Conservation (phyloP, 2,888 invertebrate genomes). For the Oligia strigilis region DNA sequence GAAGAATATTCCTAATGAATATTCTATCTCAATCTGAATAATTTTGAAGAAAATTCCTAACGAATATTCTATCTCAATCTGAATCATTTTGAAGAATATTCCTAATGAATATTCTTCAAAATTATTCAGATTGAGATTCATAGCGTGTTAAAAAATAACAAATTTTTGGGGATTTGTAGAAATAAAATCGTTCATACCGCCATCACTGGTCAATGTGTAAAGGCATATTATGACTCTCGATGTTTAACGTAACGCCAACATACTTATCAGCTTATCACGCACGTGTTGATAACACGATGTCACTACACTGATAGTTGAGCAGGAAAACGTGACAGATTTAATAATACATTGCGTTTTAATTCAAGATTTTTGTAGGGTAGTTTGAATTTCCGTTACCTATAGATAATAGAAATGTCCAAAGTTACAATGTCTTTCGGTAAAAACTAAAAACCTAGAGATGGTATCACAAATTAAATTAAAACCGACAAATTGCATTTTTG, state of each 20-base stretch:
- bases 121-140: background rate
- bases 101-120: no score
- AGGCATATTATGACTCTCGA: conserved; percentile 14
- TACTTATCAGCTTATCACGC: conserved; percentile 30
- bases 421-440: background rate
- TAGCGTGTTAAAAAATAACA: no score
- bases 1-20: no score
- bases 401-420: background rate
- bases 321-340: conserved; percentile 44
- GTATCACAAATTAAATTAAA: background rate
- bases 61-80: no score
- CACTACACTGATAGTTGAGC: conserved; percentile 35
- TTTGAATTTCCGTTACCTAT: background rate
- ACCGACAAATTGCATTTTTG: no score
- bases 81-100: no score
- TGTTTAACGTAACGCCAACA: conserved; percentile 24
- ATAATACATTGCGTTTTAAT: conserved; percentile 3
- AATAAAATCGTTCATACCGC: background rate
- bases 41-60: no score
- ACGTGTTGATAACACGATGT: conserved; percentile 56
- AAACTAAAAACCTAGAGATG: background rate
- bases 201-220: conserved; percentile 3
- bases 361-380: background rate
- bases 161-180: background rate
- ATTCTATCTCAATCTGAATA: no score